phyloP scores from a whole-genome alignment of 2,113 vertebrate species.

The Nibea coibor region DNA sequence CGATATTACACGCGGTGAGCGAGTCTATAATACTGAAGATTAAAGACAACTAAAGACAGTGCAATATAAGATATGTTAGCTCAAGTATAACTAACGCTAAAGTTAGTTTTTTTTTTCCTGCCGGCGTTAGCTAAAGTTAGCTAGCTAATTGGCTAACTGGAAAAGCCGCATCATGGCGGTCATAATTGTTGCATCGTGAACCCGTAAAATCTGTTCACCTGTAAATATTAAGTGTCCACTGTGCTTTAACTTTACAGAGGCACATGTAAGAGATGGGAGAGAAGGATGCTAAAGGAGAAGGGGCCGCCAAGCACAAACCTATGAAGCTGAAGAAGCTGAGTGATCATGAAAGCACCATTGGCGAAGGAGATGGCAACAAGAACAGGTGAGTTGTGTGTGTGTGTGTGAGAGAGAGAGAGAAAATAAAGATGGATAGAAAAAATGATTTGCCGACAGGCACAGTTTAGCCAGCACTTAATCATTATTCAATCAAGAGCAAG shows the following conservation, averaged over 20 bases:
- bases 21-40: no score
- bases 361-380: slow-evolving; percentile 54
- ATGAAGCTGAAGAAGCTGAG: slow-evolving; percentile 70
- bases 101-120: no score
- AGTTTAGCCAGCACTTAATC: slow-evolving; percentile 6
- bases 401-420: background rate
- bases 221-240: background rate
- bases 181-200: background rate
- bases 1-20: background rate
- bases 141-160: slow-evolving; percentile 22
- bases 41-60: no score
- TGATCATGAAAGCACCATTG: slow-evolving; percentile 48
- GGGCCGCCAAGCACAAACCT: slow-evolving; percentile 71
- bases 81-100: background rate
- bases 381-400: slow-evolving; percentile 45
- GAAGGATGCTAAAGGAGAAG: slow-evolving; percentile 69
- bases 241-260: background rate
- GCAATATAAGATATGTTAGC: background rate
- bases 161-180: background rate
- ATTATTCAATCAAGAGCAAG: slow-evolving; percentile 9
- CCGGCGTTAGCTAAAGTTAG: background rate
- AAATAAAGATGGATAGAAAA: background rate
- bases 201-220: background rate
- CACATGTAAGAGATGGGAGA: slow-evolving; percentile 69
- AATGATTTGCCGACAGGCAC: background rate